Evolutionary conservation across 1,140 invertebrate genomes (phyloP).

Genomic region (Trichogramma pretiosum): DNA sequence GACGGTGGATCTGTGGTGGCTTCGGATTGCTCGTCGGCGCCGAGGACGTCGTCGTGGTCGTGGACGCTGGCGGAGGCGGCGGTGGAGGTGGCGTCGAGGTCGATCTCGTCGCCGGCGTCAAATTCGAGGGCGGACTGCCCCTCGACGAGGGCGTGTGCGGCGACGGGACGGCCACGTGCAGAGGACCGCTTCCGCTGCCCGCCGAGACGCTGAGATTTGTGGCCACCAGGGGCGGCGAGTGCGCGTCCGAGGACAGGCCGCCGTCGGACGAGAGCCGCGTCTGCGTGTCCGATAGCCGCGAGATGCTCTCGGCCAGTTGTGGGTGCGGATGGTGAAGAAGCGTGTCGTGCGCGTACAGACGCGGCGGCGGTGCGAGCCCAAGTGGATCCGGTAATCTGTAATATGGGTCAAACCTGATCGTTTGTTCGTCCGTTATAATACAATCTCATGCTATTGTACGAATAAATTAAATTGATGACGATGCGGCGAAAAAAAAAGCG

Average conservation of each 20-base stretch:
- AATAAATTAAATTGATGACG: no score
- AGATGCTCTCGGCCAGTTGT: conserved; percentile 38
- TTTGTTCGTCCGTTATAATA: not conserved
- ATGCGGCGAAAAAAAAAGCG: no score
- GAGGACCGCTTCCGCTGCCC: no score
- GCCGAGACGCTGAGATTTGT: conserved; percentile 41
- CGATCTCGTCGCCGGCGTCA: conserved; percentile 24
- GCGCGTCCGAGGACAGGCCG: conserved; percentile 39
- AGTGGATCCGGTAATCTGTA: conserved; percentile 40
- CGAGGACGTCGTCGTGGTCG: conserved; percentile 34
- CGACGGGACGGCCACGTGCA: conserved; percentile 41
- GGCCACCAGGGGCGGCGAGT: conserved; percentile 42
- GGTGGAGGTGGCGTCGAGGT: not conserved
- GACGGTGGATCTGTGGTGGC: conserved; percentile 41
- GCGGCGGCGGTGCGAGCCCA: conserved; percentile 34
- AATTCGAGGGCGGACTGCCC: conserved; percentile 35
- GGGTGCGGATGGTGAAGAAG: conserved; percentile 35
- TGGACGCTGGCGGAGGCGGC: conserved; percentile 18
- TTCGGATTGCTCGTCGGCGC: conserved; percentile 38
- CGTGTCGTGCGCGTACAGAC: conserved; percentile 38
- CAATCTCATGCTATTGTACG: no score
- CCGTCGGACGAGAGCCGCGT: conserved; percentile 39
- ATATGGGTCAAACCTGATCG: conserved; percentile 11
- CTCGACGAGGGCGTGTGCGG: conserved; percentile 43
- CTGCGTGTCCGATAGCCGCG: conserved; percentile 41